Conservation (phyloP, 2,888 invertebrate genomes). For the Neoaliturus tenellus region DNA sequence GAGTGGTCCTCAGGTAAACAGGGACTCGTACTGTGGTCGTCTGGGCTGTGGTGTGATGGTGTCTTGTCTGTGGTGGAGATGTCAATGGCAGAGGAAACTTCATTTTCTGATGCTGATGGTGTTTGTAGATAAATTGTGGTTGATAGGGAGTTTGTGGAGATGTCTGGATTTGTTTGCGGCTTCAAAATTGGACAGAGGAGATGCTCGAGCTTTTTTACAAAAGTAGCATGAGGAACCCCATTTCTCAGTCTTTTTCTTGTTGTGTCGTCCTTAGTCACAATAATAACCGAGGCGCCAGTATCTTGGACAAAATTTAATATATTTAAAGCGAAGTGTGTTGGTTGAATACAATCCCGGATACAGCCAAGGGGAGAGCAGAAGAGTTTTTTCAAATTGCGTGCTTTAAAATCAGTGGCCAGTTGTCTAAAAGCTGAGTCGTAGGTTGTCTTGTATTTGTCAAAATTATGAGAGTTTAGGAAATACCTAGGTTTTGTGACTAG, state of each 20-base stretch:
- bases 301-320: not conserved
- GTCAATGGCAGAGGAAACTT: not conserved
- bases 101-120: not conserved
- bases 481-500: not conserved
- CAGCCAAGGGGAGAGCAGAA: constrained; percentile 1
- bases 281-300: not conserved
- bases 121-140: not conserved
- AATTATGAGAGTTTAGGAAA: not conserved
- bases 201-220: not conserved
- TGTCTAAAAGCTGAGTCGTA: not conserved
- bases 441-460: not conserved
- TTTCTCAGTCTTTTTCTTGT: not conserved
- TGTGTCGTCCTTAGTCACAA: not conserved
- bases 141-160: not conserved
- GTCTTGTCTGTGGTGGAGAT: not conserved
- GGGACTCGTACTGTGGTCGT: not conserved
- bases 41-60: not conserved
- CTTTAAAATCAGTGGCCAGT: not conserved
- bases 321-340: not conserved
- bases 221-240: not conserved
- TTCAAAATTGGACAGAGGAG: not conserved
- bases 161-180: not conserved
- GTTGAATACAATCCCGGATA: not conserved
- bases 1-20: not conserved
- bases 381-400: not conserved